Percentiles rank a stretch among this genome's conserved stretches.
Evolutionary conservation across 2,797 vertebrate species (phyloP).

Genomic region (Podargus strigoides): DNA sequence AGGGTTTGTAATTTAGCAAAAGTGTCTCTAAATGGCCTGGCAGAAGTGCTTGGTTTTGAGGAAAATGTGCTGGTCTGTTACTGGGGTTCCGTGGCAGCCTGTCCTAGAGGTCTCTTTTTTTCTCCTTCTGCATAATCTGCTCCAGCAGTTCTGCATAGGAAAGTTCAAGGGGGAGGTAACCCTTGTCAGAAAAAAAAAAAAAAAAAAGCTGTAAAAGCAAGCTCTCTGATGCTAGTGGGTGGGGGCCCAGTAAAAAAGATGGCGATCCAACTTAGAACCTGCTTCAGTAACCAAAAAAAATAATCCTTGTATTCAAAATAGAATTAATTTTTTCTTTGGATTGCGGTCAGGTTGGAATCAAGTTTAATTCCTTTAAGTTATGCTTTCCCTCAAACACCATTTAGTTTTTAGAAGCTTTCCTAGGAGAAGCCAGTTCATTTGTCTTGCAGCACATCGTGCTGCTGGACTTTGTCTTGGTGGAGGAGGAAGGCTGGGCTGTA

Average conservation of each 20-base stretch:
- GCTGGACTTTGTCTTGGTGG: not conserved
- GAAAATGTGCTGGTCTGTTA: not conserved
- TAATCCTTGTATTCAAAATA: not conserved
- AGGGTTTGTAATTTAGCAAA: not conserved
- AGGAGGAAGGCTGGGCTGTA: not conserved
- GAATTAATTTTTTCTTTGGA: slow-evolving; percentile 25
- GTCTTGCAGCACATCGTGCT: not conserved
- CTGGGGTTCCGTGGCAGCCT: not conserved
- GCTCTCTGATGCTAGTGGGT: not conserved
- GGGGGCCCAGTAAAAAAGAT: not conserved
- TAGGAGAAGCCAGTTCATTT: not conserved
- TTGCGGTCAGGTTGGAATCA: not conserved
- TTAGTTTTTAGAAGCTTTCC: not conserved
- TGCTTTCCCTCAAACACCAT: not conserved
- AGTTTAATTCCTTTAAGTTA: not conserved
- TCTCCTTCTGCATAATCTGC: not conserved
- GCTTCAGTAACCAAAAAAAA: not conserved
- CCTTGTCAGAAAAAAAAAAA: not conserved
- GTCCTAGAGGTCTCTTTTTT: not conserved
- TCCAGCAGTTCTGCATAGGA: not conserved
- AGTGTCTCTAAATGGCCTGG: not conserved
- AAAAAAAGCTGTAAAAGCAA: not conserved
- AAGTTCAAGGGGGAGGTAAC: not conserved
- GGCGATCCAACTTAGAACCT: not conserved
- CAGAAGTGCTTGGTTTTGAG: not conserved